These are phyloP conservation scores for Eudorcas thomsonii DNA, from an alignment of 2,113 vertebrate genomes.

Conservation along the genomic window DNA sequence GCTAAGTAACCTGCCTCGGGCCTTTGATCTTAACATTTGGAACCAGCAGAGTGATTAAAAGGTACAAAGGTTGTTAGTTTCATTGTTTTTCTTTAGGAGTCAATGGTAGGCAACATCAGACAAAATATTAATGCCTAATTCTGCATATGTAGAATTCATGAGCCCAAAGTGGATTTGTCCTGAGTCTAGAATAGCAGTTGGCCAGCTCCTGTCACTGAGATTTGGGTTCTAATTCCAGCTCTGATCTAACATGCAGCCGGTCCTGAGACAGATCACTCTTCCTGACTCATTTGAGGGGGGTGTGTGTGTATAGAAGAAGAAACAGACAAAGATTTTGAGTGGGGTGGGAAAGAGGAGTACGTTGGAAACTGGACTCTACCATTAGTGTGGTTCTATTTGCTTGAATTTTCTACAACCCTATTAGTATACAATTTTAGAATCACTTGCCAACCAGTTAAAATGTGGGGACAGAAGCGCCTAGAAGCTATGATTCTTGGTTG, in stretches of 20 bases:
- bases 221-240: slow-evolving; percentile 33
- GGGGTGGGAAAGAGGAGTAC: background rate
- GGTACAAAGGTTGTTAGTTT: background rate
- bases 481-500: background rate
- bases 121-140: background rate
- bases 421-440: background rate
- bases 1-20: background rate
- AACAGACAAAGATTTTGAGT: background rate
- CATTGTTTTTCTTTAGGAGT: background rate
- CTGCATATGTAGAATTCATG: background rate
- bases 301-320: background rate
- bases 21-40: background rate
- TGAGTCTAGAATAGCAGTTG: background rate
- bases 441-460: background rate
- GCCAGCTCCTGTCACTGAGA: background rate
- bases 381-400: background rate
- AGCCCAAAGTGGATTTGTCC: background rate
- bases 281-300: background rate
- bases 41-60: background rate
- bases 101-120: background rate
- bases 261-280: background rate
- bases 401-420: background rate
- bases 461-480: background rate
- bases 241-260: background rate
- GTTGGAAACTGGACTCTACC: background rate